Evolutionary conservation across 1,140 invertebrate genomes (phyloP), one percentile per base, ranked within the genome.

Genomic region (Macrotrachela quadricornifera): DNA sequence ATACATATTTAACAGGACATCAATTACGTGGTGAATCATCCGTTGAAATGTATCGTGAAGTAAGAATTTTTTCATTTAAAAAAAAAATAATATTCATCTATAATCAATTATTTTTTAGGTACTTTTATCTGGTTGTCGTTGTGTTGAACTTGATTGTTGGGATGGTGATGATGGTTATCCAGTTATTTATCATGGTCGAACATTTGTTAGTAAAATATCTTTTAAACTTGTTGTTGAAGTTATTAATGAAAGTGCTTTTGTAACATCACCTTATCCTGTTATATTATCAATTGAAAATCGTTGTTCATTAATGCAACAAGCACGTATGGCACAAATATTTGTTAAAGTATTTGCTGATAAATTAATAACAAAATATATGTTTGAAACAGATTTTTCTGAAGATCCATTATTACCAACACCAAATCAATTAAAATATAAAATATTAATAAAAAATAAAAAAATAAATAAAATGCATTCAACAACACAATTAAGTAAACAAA

Each of bases 281-380:
- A 86, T 95, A 56, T 72, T 95, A 14, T 90, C 85, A 10, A 84
- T 95, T 54, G 90, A 95, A 73, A 94, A 95, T 71, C 87, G 94
- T 67, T 95, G 88, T 69, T 88, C 83, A 11, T 69, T 90, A 12
- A 78, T 77, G 50, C 86, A 94, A 67, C 87, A 95, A 69, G 77
- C 81, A 51, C 79, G 83, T 59, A 94, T 95, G 87, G 87, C 88
- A 0, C 81, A 84, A 60, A 90, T 85, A 56, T 91, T 92, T 74
- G 79, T 80, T 74, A 82, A 84, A 75, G 64, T 15, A 8, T 94
- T 95, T 70, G 88, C 86, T 46, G 85, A 94, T 50, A 85, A 88
- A 59, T 57, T 71, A 18, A 57, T 71, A 15, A 63, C 60, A 30
- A 60, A 65, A 57, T 91, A 87, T 64, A 67, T 91, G 14, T 88